These are phyloP conservation scores for Copidosoma floridanum DNA, from an alignment of 1,140 invertebrate species.

Conservation along the genomic window DNA sequence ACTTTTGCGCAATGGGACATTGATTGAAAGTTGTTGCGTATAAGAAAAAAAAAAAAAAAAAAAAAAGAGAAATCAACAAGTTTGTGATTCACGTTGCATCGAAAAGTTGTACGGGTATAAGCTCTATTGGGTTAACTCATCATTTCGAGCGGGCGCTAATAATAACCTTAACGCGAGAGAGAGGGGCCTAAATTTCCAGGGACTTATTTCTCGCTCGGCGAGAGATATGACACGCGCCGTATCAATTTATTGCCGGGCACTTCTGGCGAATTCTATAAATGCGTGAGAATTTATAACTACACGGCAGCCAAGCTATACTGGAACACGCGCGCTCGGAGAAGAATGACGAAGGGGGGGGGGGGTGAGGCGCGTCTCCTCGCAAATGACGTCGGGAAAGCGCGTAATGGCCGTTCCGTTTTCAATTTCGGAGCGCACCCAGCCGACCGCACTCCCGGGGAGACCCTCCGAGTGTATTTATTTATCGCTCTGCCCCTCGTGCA, in stretches of 20 bases:
- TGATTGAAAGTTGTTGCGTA: no score
- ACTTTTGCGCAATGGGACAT: no score
- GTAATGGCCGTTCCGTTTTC: constrained; percentile 25
- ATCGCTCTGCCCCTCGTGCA: background rate
- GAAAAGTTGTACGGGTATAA: no score
- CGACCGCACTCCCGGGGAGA: background rate
- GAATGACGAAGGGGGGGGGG: background rate
- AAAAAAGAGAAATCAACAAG: no score
- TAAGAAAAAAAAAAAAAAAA: no score
- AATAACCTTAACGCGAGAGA: no score
- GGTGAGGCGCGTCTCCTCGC: background rate
- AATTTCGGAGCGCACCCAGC: constrained; percentile 4
- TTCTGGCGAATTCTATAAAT: constrained; percentile 20
- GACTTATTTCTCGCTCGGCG: no score
- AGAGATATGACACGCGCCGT: no score
- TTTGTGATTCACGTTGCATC: no score
- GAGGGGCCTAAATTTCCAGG: no score
- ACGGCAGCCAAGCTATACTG: background rate
- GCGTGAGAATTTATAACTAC: constrained; percentile 12
- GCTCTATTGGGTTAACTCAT: no score
- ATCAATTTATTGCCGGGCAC: constrained; percentile 7
- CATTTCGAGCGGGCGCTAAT: no score
- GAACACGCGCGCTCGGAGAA: background rate
- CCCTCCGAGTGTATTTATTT: constrained; percentile 13
- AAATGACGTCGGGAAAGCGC: constrained; percentile 17